These are phyloP conservation scores for Ctenochaetus hawaiiensis DNA, from an alignment of 2,797 vertebrate species.

Conservation along the genomic window DNA sequence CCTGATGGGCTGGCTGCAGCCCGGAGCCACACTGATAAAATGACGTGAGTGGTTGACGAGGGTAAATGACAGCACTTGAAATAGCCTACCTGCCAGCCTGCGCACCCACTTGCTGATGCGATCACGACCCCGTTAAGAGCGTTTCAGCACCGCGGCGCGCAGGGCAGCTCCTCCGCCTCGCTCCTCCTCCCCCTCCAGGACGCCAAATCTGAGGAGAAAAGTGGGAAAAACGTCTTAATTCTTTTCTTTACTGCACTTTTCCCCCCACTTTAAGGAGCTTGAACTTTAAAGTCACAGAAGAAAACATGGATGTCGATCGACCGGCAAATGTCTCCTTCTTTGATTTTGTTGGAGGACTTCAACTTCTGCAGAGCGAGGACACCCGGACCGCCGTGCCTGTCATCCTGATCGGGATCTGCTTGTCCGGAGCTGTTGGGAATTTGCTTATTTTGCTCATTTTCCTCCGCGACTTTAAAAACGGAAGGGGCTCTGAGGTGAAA, in stretches of 20 bases:
- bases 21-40: slow-evolving; percentile 59
- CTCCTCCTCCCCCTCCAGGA: slow-evolving; percentile 1
- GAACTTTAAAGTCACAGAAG: not conserved
- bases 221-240: not conserved
- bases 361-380: slow-evolving; percentile 78
- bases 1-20: slow-evolving; percentile 65
- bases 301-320: slow-evolving; percentile 67
- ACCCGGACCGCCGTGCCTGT: slow-evolving; percentile 77
- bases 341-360: slow-evolving; percentile 80
- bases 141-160: slow-evolving; percentile 59
- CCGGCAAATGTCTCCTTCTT: slow-evolving; percentile 79
- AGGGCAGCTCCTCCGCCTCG: slow-evolving; percentile 59
- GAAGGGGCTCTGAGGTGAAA: slow-evolving; percentile 78
- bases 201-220: not conserved
- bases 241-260: not conserved
- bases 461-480: slow-evolving; percentile 75
- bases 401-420: slow-evolving; percentile 80
- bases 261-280: slow-evolving; percentile 4
- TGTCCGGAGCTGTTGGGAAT: slow-evolving; percentile 84
- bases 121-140: slow-evolving; percentile 41
- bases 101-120: slow-evolving; percentile 59
- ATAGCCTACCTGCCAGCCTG: slow-evolving; percentile 70
- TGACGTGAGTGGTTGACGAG: slow-evolving; percentile 79
- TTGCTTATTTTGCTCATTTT: slow-evolving; percentile 81
- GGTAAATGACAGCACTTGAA: slow-evolving; percentile 81